These are phyloP conservation scores for Cenopis cana DNA, from an alignment of 2,888 invertebrate genomes.

Conservation along the genomic window DNA sequence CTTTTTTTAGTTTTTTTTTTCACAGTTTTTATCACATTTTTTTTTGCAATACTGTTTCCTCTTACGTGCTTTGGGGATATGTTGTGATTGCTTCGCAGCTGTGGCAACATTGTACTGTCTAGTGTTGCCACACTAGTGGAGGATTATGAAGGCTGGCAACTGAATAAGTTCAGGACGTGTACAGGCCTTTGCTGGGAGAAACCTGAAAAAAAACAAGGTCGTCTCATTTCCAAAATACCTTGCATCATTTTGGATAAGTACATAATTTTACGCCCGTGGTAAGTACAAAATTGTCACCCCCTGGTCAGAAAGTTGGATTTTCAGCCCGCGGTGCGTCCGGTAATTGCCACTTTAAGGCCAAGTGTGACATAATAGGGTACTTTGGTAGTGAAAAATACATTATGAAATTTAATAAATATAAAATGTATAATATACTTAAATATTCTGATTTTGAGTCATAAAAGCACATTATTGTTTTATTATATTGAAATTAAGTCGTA, in stretches of 20 bases:
- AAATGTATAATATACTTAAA: too few species aligned
- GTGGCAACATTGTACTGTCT: slow-evolving; percentile 53
- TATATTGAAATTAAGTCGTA: too few species aligned
- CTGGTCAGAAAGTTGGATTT: too few species aligned
- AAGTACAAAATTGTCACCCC: too few species aligned
- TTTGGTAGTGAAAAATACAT: too few species aligned
- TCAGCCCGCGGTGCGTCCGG: too few species aligned
- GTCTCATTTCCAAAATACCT: not conserved
- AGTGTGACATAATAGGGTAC: too few species aligned
- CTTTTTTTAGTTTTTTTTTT: slow-evolving; percentile 74
- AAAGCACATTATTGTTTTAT: too few species aligned
- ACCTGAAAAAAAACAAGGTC: slow-evolving; percentile 59
- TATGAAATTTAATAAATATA: too few species aligned
- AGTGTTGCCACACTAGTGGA: slow-evolving; percentile 65
- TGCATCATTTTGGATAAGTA: not conserved
- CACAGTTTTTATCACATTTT: slow-evolving; percentile 81
- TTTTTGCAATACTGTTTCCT: slow-evolving; percentile 76
- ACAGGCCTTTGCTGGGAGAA: slow-evolving; percentile 73
- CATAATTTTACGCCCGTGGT: too few species aligned
- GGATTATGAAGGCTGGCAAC: slow-evolving; percentile 67
- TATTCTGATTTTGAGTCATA: too few species aligned
- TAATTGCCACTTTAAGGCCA: too few species aligned
- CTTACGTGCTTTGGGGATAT: slow-evolving; percentile 61
- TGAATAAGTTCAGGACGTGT: slow-evolving; percentile 74
- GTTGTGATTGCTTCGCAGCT: slow-evolving; percentile 54